A percentile compares a stretch with the other conserved stretches of the same genome.
phyloP scores from a whole-genome alignment of 2,797 vertebrate species.

The Oryzias sinensis region DNA sequence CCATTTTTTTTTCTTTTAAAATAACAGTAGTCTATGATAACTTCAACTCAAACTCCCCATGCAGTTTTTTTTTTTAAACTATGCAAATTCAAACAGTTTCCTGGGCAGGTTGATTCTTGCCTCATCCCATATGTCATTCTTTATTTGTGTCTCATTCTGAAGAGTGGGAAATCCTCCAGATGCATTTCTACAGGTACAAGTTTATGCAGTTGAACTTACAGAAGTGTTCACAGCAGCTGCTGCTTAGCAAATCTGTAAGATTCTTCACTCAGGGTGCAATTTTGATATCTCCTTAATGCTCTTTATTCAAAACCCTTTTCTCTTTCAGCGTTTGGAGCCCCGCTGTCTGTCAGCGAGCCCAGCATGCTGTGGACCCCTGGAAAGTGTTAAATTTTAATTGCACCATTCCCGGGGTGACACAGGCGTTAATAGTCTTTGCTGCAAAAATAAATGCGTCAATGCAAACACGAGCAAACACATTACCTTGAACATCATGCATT shows the following conservation, averaged over 20 bases:
- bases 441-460: constrained; percentile 29
- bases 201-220: constrained; percentile 39
- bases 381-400: constrained; percentile 70
- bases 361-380: constrained; percentile 56
- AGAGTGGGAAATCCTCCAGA: constrained; percentile 16
- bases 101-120: neutral
- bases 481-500: neutral
- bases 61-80: no score
- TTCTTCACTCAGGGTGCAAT: no score
- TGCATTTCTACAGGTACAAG: constrained; percentile 33
- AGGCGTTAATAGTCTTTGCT: constrained; percentile 48
- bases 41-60: neutral
- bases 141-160: constrained; percentile 29
- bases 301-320: constrained; percentile 45
- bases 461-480: constrained; percentile 11
- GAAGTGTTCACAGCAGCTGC: constrained; percentile 33
- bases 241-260: constrained; percentile 32
- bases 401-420: constrained; percentile 42
- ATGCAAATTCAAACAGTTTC: no score
- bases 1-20: neutral
- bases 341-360: constrained; percentile 52
- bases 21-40: neutral
- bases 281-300: constrained; percentile 3
- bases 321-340: constrained; percentile 46
- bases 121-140: constrained; percentile 1